Evolutionary conservation across 2,113 vertebrate genomes (phyloP).

Genomic region (Scartelaos histophorus): DNA sequence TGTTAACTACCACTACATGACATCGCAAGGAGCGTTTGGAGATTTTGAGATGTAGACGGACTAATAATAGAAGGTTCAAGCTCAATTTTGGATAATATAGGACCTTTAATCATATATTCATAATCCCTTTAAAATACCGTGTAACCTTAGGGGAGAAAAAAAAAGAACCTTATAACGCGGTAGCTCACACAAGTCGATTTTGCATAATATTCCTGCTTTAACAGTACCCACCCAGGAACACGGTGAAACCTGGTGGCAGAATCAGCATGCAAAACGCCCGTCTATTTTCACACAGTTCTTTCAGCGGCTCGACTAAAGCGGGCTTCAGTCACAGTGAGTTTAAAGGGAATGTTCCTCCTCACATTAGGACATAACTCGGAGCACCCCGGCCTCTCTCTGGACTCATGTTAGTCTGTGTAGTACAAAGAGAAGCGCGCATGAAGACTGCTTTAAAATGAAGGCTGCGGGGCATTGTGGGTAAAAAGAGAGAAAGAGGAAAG

Average conservation of each 20-base stretch:
- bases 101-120: no score
- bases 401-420: background rate
- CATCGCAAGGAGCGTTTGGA: no score
- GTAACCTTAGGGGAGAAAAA: no score
- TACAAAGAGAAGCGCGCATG: background rate
- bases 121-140: no score
- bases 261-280: background rate
- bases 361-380: background rate
- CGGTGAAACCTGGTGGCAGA: background rate
- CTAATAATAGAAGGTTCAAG: no score
- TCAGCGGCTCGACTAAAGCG: background rate
- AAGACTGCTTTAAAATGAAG: background rate
- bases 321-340: background rate
- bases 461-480: background rate
- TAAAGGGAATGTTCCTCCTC: conserved; percentile 7
- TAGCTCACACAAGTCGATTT: no score
- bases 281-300: background rate
- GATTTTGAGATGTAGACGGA: no score
- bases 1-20: no score
- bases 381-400: background rate
- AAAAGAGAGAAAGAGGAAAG: background rate
- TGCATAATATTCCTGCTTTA: background rate
- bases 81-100: no score
- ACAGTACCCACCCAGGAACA: background rate
- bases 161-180: no score